Evolutionary conservation across 2,797 vertebrate genomes (phyloP), one percentile per base, ranked within the genome.

Genomic region (Pipistrellus kuhlii): DNA sequence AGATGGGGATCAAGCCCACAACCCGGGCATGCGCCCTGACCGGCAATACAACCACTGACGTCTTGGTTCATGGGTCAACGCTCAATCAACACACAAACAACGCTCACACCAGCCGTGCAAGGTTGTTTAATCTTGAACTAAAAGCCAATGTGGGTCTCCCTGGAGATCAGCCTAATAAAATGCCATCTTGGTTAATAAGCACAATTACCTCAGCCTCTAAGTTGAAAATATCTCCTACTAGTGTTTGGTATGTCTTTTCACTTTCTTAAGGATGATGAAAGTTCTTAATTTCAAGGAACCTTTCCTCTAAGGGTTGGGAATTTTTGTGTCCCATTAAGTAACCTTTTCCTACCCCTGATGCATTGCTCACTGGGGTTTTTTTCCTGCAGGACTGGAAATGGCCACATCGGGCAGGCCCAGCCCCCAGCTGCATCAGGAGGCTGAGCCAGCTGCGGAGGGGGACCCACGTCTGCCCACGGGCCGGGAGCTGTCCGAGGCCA

Each of bases 401-500:
- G 96, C 98, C 27, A 38, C 87, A 0, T 27, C 62, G 72, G 81
- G 78, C 83, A 72, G 77, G n/a, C 20, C 71, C 6, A 38, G 84
- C 41, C 13, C 3, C 0, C 41, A 48, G 68, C 32, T 20, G 80
- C 77, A 6, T 0, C 0, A 2, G 92, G 97, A 93, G 44, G 95
- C 98, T 5, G 80, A 90, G 32, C 57, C 3, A 0, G 91, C 69
- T 0, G 93, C 94, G 12, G 98, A 96, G 12, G 86, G 95, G 48
- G 98, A 95, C 18, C 51, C 69, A 0, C 20, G 20, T 0, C 85
- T 13, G n/a, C 89, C 93, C 0, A 73, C 96, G 32, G 98, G 99
- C 94, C 97, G 77, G 64, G 98, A 71, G 96, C 97, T 99, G 96
- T 97, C 96, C 0, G 99, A 99, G 44, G 97, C 98, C 1, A 98